Percentiles rank a stretch among this genome's conserved stretches.
Conservation (phyloP, 2,113 vertebrate species). For the Malaclemys terrapin region DNA sequence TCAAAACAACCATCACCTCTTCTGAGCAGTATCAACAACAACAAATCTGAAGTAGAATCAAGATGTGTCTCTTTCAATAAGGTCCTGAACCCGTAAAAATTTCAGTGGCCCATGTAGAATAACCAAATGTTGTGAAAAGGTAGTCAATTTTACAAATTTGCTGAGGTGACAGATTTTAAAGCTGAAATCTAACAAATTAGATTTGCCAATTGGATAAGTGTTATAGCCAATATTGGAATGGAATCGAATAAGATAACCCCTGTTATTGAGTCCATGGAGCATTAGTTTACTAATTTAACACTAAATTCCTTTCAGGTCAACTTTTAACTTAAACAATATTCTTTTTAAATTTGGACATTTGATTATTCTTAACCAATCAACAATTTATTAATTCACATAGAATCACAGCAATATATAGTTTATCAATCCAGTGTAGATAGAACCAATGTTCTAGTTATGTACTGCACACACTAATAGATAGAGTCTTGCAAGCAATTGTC, state of each 20-base stretch:
- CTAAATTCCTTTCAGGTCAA: background rate
- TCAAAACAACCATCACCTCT: too few relatives aligned
- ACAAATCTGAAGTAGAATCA: background rate
- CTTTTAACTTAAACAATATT: background rate
- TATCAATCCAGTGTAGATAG: background rate
- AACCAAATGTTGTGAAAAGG: background rate
- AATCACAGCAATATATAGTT: background rate
- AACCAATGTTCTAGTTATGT: background rate
- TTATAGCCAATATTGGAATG: background rate
- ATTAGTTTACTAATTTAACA: background rate
- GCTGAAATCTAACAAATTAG: background rate
- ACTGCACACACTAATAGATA: background rate
- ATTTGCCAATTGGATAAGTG: background rate
- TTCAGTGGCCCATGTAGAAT: background rate
- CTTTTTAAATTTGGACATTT: background rate
- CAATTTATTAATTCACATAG: background rate
- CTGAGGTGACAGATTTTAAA: background rate
- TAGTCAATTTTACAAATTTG: background rate
- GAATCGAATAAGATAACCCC: background rate
- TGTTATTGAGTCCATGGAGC: background rate
- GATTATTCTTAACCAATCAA: background rate
- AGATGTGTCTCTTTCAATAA: background rate
- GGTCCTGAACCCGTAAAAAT: background rate
- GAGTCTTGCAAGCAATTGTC: background rate
- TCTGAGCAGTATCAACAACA: background rate